Evolutionary conservation across 2,888 invertebrate genomes (phyloP), one percentile per base, ranked within the genome.

Genomic region (Volucella inanis): DNA sequence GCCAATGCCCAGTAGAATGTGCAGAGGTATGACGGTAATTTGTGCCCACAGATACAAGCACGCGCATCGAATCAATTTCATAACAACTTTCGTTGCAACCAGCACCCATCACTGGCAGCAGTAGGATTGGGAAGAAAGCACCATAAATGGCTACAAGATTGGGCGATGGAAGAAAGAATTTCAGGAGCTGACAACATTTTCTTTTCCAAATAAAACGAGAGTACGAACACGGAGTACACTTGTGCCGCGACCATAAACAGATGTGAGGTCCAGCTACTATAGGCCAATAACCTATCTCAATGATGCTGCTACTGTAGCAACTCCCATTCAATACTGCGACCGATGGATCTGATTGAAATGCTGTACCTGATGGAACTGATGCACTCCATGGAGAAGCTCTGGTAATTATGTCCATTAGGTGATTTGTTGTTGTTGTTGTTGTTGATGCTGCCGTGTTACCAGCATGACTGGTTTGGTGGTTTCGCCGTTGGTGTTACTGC

Each of bases 71-170:
- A 85, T 85, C 68, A 71, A 77, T 85, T 85, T 85, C 85, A 85
- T 85, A 85, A 85, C 85, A 85, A 85, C 85, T 85, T 85, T 85
- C 85, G 47, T 52, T 85, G 81, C 67, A 76, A 31, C 31, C 31
- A 31, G 31, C 31, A 31, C 31, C 31, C 31, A 31, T 57, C 68
- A 47, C 50, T 49, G 54, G 18, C 55, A 64, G 54, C 10, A 71
- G 52, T 49, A 22, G 70, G 47, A 54, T 67, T 64, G 14, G 67
- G 38, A 31, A 74, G 47, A 67, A 52, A 65, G 31, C 65, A 54
- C 76, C 52, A 80, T 84, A 84, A 75, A 71, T 75, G 79, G 70
- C 47, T 49, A 57, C 55, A 18, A 70, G 76, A 55, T 85, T 76
- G 54, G 79, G 70, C 70, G 47, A 67, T 71, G 43, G 65, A 72